These are phyloP conservation scores for Nemoura dubitans DNA, from an alignment of 2,888 invertebrate species.

Conservation along the genomic window DNA sequence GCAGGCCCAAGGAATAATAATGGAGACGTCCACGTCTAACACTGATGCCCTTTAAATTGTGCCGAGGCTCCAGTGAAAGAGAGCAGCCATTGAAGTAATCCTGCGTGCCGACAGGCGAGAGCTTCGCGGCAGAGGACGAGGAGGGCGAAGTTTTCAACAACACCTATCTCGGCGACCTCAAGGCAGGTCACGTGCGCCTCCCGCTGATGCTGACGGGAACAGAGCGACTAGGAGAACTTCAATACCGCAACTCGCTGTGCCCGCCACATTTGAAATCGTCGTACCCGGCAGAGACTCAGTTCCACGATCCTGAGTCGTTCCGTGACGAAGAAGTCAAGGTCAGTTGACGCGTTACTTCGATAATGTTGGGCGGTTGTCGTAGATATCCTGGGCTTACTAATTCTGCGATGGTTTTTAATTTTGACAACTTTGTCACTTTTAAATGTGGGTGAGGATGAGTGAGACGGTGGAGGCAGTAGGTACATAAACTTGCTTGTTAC, in stretches of 20 bases:
- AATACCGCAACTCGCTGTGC: conserved; percentile 81
- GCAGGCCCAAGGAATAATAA: too few species aligned
- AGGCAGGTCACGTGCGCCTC: conserved; percentile 65
- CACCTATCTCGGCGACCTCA: conserved; percentile 71
- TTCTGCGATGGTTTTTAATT: too few species aligned
- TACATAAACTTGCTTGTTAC: too few species aligned
- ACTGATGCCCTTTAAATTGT: too few species aligned
- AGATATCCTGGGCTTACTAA: too few species aligned
- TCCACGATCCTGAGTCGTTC: conserved; percentile 64
- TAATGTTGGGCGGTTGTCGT: too few species aligned
- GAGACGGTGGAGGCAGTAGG: too few species aligned
- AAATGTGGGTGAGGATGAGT: too few species aligned
- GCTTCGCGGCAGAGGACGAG: conserved; percentile 66
- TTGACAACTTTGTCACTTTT: too few species aligned
- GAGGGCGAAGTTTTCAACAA: conserved; percentile 87
- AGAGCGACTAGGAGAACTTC: conserved; percentile 72
- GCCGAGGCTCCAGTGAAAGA: too few species aligned
- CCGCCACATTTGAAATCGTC: conserved; percentile 87
- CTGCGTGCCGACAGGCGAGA: neutral
- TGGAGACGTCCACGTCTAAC: too few species aligned
- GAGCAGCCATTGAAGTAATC: neutral
- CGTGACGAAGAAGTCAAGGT: conserved; percentile 76
- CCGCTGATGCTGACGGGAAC: conserved; percentile 53
- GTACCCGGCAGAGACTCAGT: conserved; percentile 84
- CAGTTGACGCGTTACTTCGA: conserved; percentile 52